Conservation (phyloP, 2,113 vertebrate genomes). For the Plecturocebus donacophilus region DNA sequence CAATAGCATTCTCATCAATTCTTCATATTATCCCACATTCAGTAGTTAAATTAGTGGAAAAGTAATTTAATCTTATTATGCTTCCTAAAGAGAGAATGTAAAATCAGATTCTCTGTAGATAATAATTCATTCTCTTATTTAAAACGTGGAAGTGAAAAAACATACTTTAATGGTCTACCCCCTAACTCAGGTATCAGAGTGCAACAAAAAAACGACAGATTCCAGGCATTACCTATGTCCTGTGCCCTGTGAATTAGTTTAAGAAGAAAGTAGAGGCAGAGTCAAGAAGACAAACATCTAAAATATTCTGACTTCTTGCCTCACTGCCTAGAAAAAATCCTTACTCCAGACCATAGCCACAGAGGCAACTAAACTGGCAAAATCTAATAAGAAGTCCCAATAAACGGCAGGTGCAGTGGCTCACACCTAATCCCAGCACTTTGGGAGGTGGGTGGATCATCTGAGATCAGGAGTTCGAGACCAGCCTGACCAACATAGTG, state of each 20-base stretch:
- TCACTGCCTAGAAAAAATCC: not conserved
- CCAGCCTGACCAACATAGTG: too few relatives aligned
- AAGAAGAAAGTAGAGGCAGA: not conserved
- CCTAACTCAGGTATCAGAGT: not conserved
- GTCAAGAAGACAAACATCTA: not conserved
- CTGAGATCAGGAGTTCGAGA: too few relatives aligned
- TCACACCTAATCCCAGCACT: too few relatives aligned
- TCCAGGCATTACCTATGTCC: not conserved
- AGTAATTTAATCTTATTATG: not conserved
- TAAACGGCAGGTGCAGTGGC: too few relatives aligned
- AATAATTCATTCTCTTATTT: not conserved
- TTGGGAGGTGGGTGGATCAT: too few relatives aligned
- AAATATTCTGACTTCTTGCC: not conserved
- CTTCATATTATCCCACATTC: not conserved
- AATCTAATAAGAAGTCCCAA: not conserved
- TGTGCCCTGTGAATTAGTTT: not conserved
- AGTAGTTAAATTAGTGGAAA: not conserved
- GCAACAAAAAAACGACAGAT: not conserved
- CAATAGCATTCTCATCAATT: not conserved
- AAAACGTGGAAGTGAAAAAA: not conserved
- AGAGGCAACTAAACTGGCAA: not conserved
- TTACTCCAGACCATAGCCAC: not conserved
- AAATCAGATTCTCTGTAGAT: not conserved
- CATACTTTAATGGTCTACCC: not conserved
- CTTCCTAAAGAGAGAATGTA: not conserved